These are phyloP conservation scores for Cryptocephalus primarius DNA, from an alignment of 2,888 invertebrate species.

Conservation along the genomic window DNA sequence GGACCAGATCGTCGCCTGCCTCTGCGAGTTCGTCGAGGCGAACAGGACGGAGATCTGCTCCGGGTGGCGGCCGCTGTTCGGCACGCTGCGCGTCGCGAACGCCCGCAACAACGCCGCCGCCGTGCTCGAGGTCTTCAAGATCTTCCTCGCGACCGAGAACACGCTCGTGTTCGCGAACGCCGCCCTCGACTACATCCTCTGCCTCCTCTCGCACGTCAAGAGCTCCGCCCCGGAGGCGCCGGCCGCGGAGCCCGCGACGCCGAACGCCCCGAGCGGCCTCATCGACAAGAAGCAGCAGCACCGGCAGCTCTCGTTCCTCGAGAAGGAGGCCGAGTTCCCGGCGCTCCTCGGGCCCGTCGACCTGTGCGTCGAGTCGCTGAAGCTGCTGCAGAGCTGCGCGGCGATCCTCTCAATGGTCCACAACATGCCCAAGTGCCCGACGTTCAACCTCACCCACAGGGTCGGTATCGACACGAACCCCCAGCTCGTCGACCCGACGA, in stretches of 20 bases:
- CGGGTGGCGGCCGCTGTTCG: conserved; percentile 93
- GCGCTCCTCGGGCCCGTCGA: conserved; percentile 34
- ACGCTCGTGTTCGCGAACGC: conserved; percentile 89
- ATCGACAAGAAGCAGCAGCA: conserved; percentile 16
- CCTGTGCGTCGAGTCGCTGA: conserved; percentile 68
- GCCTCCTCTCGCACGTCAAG: conserved; percentile 67
- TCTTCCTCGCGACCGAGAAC: conserved; percentile 87
- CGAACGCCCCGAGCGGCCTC: conserved; percentile 23
- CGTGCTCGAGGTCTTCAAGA: conserved; percentile 83
- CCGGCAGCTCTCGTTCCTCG: conserved; percentile 20
- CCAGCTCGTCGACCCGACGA: conserved; percentile 74
- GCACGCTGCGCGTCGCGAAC: conserved; percentile 81
- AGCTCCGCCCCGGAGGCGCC: conserved; percentile 46
- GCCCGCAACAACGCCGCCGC: conserved; percentile 55
- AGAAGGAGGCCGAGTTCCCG: conserved; percentile 26
- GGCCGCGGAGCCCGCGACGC: conserved; percentile 16
- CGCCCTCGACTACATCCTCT: conserved; percentile 86
- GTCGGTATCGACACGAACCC: conserved; percentile 68
- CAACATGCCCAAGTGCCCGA: conserved; percentile 89
- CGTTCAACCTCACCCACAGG: conserved; percentile 80
- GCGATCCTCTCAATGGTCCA: conserved; percentile 86
- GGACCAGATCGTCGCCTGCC: conserved; percentile 85
- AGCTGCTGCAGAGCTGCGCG: conserved; percentile 76
- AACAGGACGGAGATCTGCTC: conserved; percentile 88
- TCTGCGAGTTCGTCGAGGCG: conserved; percentile 93